Conservation (phyloP, 2,797 vertebrate genomes). For the Podarcis siculus region DNA sequence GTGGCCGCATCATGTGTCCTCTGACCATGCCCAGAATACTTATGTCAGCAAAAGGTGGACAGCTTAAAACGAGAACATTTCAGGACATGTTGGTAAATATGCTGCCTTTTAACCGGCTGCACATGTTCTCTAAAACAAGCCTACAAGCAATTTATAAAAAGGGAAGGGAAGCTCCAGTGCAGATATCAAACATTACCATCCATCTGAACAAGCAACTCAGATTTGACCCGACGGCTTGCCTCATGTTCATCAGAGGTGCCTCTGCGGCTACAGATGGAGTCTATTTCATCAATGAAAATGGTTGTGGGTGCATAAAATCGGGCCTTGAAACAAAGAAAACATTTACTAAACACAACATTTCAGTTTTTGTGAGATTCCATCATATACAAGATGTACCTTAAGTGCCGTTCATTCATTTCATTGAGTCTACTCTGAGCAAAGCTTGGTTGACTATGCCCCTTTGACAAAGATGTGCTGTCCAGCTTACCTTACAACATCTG, state of each 20-base stretch:
- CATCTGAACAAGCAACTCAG: conserved; percentile 97
- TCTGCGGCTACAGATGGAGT: conserved; percentile 95
- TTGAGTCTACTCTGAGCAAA: too few relatives aligned
- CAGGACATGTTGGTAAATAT: not conserved
- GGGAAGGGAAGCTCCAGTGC: conserved; percentile 30
- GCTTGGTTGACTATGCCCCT: too few relatives aligned
- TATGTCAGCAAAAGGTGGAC: not conserved
- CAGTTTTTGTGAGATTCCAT: conserved; percentile 26
- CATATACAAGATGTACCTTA: not conserved
- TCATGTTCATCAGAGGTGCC: conserved; percentile 96
- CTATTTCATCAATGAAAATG: conserved; percentile 98
- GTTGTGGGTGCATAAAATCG: conserved; percentile 96
- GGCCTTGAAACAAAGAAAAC: conserved; percentile 81
- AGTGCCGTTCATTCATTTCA: too few relatives aligned
- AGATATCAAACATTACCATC: conserved; percentile 83
- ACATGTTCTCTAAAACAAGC: conserved; percentile 12
- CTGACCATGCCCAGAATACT: not conserved
- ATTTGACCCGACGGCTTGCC: conserved; percentile 96
- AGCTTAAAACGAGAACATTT: not conserved
- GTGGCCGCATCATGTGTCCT: not conserved
- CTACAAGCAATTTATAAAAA: not conserved
- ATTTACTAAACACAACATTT: conserved; percentile 29
- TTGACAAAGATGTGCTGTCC: not conserved
- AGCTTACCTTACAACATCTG: not conserved
- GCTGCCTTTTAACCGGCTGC: not conserved